Conservation (phyloP, 2,797 vertebrate species). For the Acanthornis magna region DNA sequence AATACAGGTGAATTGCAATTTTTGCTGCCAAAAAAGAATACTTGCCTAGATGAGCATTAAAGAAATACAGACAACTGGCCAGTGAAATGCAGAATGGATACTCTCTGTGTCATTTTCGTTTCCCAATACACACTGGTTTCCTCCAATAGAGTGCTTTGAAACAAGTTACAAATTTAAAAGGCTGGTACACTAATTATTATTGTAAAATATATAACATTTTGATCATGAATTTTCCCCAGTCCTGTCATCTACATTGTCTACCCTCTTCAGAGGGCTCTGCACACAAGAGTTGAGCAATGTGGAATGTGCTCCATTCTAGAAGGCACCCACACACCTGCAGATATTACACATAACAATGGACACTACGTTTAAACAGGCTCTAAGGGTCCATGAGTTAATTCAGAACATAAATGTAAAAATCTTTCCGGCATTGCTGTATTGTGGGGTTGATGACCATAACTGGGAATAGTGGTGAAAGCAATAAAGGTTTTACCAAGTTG, state of each 20-base stretch:
- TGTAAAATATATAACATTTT: background rate
- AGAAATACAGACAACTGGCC: background rate
- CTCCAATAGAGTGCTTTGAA: background rate
- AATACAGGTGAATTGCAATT: background rate
- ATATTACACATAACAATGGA: background rate
- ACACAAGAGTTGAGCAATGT: background rate
- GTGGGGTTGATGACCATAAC: rapidly evolving
- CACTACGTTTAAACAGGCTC: rapidly evolving
- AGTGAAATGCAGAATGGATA: background rate
- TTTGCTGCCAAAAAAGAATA: background rate
- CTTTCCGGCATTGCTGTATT: background rate
- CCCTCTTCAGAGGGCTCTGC: background rate
- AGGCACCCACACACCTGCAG: background rate
- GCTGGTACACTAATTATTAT: background rate
- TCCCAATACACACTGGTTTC: background rate
- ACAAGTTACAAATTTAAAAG: background rate
- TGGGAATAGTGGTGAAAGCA: background rate
- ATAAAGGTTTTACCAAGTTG: background rate
- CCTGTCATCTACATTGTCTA: background rate
- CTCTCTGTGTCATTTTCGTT: background rate
- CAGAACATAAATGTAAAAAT: background rate
- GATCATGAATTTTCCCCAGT: background rate
- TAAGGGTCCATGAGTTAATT: background rate
- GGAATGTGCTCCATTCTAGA: background rate
- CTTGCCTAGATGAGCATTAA: background rate